A percentile compares a stretch with the other conserved stretches of the same genome.
These are phyloP conservation scores for Eremophila alpestris DNA, from an alignment of 2,797 vertebrate genomes.

Conservation along the genomic window DNA sequence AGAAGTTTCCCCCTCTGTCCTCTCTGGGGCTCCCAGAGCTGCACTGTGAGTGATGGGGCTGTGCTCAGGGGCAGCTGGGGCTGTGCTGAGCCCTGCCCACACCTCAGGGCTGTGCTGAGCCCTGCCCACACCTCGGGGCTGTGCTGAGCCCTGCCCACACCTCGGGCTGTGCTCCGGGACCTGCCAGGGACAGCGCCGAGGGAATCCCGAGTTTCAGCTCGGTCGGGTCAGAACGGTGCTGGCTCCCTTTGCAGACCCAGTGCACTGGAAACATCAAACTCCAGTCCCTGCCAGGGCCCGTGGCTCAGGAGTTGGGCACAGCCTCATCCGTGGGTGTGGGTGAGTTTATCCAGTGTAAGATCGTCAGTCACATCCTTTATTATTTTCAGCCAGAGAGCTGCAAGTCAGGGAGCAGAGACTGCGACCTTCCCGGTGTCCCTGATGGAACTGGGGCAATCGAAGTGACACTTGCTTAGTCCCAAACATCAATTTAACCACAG, in stretches of 20 bases:
- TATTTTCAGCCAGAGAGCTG: not conserved
- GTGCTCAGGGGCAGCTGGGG: too few relatives aligned
- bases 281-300: not conserved
- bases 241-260: not conserved
- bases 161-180: not conserved
- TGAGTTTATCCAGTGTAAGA: not conserved
- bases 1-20: not conserved
- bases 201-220: not conserved
- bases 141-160: too few relatives aligned
- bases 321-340: fast-evolving
- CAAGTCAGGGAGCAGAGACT: not conserved
- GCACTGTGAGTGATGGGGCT: not conserved
- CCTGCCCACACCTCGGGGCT: too few relatives aligned
- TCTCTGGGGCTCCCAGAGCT: not conserved
- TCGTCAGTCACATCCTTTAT: not conserved
- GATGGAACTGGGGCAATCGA: not conserved
- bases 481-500: not conserved
- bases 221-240: too few relatives aligned
- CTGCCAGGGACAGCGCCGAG: not conserved
- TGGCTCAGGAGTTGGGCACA: not conserved
- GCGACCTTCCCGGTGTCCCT: not conserved
- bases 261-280: not conserved
- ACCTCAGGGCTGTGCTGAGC: too few relatives aligned
- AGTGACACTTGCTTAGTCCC: not conserved
- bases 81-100: too few relatives aligned